phyloP scores from a whole-genome alignment of 2,888 invertebrate genomes.

The Apodemia zela region DNA sequence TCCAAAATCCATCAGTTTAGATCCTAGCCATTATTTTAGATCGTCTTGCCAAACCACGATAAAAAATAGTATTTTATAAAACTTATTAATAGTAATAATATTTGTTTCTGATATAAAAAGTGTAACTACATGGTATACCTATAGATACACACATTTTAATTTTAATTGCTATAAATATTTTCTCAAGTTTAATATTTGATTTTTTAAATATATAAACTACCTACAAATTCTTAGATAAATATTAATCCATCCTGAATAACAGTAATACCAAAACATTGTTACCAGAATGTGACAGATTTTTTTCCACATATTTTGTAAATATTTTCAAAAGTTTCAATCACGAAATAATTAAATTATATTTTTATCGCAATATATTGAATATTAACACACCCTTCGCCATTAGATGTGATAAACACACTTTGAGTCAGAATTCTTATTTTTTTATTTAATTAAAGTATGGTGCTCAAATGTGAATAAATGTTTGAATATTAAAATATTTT shows the following conservation, averaged over 20 bases:
- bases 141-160: too few species aligned
- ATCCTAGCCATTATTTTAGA: constrained; percentile 1
- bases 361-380: neutral
- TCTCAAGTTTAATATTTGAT: too few species aligned
- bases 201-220: too few species aligned
- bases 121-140: too few species aligned
- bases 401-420: constrained; percentile 2
- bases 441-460: neutral
- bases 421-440: constrained; percentile 1
- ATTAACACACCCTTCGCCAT: neutral
- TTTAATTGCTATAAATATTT: too few species aligned
- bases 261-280: constrained; percentile 48
- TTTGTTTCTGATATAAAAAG: neutral
- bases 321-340: constrained; percentile 24
- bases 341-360: constrained; percentile 17
- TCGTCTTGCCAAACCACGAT: neutral
- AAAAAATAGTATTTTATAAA: neutral
- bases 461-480: constrained; percentile 4
- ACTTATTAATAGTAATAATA: too few species aligned
- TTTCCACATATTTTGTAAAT: constrained; percentile 22
- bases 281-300: constrained; percentile 32
- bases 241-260: constrained; percentile 31
- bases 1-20: neutral
- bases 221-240: neutral
- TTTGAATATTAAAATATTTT: neutral